A percentile compares a stretch with the other conserved stretches of the same genome.
Evolutionary conservation across 2,113 vertebrate genomes (phyloP).

Genomic region (Mesitornis unicolor): DNA sequence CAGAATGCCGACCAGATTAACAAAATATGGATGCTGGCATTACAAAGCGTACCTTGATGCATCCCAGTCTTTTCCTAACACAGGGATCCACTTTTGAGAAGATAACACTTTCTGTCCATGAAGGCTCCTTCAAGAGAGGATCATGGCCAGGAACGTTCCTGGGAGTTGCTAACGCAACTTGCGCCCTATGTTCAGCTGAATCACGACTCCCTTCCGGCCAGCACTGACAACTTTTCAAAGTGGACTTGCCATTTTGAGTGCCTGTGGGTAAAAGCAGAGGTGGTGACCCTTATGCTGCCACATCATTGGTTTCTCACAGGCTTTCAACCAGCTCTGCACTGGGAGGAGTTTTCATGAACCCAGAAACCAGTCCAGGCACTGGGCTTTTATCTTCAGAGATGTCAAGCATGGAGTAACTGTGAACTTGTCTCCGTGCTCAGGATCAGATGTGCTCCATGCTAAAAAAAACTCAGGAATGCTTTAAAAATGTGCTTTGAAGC

Average conservation of each 20-base stretch:
- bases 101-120: not conserved
- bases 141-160: not conserved
- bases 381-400: not conserved
- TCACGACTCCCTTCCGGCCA: not conserved
- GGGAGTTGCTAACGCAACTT: not conserved
- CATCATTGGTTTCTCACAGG: not conserved
- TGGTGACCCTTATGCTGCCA: not conserved
- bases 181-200: not conserved
- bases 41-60: not conserved
- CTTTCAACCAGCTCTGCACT: not conserved
- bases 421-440: not conserved
- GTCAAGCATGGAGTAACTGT: not conserved
- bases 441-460: not conserved
- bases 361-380: not conserved
- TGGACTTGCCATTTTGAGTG: not conserved
- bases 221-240: not conserved
- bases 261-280: not conserved
- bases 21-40: too few relatives aligned
- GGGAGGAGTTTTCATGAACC: not conserved
- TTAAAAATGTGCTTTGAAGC: not conserved
- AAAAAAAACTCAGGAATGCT: constrained; percentile 3
- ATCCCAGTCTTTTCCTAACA: not conserved
- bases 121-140: not conserved
- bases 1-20: too few relatives aligned
- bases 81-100: not conserved